Evolutionary conservation across 2,888 invertebrate genomes (phyloP).

Genomic region (Tetranychus truncatus): DNA sequence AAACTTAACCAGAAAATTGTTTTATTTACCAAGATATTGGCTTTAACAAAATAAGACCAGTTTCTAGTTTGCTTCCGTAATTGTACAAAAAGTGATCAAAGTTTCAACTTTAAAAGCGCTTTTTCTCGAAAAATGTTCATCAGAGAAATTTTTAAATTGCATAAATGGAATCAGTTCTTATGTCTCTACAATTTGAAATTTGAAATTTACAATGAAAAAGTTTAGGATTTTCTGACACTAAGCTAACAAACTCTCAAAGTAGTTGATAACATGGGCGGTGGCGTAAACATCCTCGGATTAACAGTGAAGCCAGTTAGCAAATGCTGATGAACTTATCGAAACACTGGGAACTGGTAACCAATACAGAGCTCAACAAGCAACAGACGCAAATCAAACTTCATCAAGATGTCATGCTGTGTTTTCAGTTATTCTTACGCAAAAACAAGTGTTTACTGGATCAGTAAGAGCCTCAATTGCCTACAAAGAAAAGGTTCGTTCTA

Average conservation of each 20-base stretch:
- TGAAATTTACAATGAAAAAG: conserved; percentile 76
- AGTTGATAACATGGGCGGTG: conserved; percentile 51
- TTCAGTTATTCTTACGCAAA: conserved; percentile 42
- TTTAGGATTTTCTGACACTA: conserved; percentile 55
- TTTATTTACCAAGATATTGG: too few species aligned
- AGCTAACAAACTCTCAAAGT: conserved; percentile 45
- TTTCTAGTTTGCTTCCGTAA: too few species aligned
- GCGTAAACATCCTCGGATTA: conserved; percentile 62
- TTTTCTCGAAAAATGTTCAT: too few species aligned
- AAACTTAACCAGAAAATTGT: too few species aligned
- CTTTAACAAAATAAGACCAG: too few species aligned
- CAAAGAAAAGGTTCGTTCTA: conserved; percentile 27
- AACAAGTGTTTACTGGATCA: conserved; percentile 44
- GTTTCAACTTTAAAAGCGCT: too few species aligned
- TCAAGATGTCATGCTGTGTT: conserved; percentile 91
- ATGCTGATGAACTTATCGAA: conserved; percentile 44
- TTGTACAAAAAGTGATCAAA: too few species aligned
- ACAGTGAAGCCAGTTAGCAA: conserved; percentile 40
- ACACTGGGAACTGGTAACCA: conserved; percentile 63
- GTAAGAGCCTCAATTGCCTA: conserved; percentile 57
- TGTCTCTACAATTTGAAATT: too few species aligned
- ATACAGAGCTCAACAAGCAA: conserved; percentile 77
- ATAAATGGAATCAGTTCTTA: too few species aligned
- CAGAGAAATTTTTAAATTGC: too few species aligned
- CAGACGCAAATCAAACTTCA: conserved; percentile 83